Evolutionary conservation across 2,113 vertebrate species (phyloP).

Genomic region (Podocnemis expansa): DNA sequence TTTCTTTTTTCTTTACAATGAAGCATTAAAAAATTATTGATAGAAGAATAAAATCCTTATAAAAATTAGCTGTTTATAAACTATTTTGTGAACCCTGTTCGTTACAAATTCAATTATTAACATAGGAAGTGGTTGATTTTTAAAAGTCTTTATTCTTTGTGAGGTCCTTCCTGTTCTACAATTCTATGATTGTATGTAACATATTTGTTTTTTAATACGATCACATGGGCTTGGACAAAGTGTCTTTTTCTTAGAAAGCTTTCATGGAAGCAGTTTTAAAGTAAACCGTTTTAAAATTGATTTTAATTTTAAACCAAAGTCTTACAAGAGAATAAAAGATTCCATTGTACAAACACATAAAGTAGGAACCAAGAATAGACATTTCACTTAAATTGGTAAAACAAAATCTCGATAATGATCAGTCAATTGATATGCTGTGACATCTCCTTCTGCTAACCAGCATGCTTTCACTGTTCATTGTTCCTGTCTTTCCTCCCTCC

Average conservation of each 20-base stretch:
- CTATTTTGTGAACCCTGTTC: neutral
- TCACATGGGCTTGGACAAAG: neutral
- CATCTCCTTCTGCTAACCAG: neutral
- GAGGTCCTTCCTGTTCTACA: too few relatives aligned
- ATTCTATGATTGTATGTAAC: neutral
- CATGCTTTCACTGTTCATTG: neutral
- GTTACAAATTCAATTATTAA: neutral
- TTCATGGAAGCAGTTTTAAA: neutral
- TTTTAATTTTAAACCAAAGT: neutral
- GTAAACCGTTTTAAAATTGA: neutral
- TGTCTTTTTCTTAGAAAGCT: neutral
- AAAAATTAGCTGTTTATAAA: neutral
- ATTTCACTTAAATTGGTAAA: neutral
- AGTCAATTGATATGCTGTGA: neutral
- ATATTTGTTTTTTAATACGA: neutral
- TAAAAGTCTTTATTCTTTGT: neutral
- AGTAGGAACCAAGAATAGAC: neutral
- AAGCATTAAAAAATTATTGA: neutral
- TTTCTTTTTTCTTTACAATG: neutral
- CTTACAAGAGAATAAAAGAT: neutral
- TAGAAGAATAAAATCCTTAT: neutral
- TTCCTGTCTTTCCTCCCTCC: neutral
- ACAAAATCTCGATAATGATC: neutral
- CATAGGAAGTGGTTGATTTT: neutral
- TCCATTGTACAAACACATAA: neutral